Conservation (phyloP, 2,888 invertebrate genomes). For the Laothoe populi region DNA sequence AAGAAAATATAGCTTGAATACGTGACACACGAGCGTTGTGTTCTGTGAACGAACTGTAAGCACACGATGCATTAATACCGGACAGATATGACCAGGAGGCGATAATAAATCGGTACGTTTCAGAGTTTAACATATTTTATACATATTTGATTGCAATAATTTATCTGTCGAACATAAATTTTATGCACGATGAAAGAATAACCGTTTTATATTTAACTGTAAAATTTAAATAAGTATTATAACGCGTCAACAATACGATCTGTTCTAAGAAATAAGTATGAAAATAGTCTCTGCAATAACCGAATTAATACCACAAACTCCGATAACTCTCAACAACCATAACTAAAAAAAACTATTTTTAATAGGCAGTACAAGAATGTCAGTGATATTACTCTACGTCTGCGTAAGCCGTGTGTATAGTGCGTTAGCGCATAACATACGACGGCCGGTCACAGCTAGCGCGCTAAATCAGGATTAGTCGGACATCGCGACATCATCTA, state of each 20-base stretch:
- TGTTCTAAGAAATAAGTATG: not conserved
- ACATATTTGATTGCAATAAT: conserved; percentile 1
- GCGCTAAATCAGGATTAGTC: conserved; percentile 82
- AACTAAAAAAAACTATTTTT: not conserved
- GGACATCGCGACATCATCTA: conserved; percentile 70
- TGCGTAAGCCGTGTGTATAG: conserved; percentile 48
- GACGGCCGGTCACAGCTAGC: conserved; percentile 59
- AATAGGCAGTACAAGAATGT: not conserved
- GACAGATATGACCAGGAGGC: conserved; percentile 5
- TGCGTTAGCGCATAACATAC: conserved; percentile 69
- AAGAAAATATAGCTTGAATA: conserved; percentile 65
- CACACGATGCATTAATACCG: not conserved
- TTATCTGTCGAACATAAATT: not conserved
- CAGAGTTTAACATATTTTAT: not conserved
- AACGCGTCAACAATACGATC: too few relatives aligned
- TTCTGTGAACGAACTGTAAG: conserved; percentile 17
- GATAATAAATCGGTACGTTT: conserved; percentile 15
- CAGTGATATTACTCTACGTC: conserved; percentile 10
- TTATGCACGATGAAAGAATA: not conserved
- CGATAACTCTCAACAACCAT: not conserved
- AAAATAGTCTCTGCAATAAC: not conserved
- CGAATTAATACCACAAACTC: not conserved
- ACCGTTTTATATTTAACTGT: not conserved
- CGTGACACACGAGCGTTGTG: conserved; percentile 49
- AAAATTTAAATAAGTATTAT: not conserved